Conservation (phyloP, 2,797 vertebrate genomes). For the Phoxinus dragarum region DNA sequence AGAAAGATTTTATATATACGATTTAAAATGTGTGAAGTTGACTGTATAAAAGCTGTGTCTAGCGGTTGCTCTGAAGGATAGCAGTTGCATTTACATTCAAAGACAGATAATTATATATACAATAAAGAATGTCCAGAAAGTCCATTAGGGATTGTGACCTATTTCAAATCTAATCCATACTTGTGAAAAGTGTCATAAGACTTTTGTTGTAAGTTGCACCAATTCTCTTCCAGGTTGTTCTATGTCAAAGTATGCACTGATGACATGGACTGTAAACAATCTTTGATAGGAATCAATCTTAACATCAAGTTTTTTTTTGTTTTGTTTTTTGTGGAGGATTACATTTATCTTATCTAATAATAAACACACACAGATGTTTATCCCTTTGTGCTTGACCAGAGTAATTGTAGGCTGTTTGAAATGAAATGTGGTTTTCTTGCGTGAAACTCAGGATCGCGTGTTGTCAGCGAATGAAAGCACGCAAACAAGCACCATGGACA, state of each 20-base stretch:
- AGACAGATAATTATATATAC: background rate
- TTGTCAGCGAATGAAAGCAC: background rate
- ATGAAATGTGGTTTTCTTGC: background rate
- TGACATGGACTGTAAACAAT: background rate
- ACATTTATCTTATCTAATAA: background rate
- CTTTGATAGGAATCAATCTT: background rate
- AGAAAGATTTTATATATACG: background rate
- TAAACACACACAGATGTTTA: background rate
- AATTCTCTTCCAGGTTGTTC: background rate
- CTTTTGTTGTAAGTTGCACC: background rate
- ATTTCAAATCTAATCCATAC: background rate
- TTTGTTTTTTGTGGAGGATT: background rate
- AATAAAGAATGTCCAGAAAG: background rate
- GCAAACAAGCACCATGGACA: slow-evolving; percentile 64
- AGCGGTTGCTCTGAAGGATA: background rate
- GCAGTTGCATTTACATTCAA: background rate
- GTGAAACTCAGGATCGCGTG: background rate
- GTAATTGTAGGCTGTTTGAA: background rate
- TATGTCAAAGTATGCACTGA: background rate
- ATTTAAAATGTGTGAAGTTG: background rate
- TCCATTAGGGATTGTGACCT: background rate
- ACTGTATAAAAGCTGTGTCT: background rate
- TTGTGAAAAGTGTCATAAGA: background rate
- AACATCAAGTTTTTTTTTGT: background rate
- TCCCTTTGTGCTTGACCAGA: background rate